Base-by-base conservation (phyloP, 2,113 vertebrate genomes). In the Xerus inauris region DNA sequence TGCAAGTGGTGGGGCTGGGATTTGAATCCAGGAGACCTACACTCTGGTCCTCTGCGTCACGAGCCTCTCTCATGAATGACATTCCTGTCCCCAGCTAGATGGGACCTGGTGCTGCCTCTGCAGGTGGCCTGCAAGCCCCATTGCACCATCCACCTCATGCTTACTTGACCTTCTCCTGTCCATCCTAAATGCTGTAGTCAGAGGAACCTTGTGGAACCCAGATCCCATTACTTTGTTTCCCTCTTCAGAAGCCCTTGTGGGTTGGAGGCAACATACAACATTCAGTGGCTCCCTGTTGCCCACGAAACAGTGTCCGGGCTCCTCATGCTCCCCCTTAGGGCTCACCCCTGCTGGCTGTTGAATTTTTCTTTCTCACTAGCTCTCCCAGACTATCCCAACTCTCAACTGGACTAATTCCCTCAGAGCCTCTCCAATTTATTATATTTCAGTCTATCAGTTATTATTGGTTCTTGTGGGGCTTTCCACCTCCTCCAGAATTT, bases 161-260 rank as follows among this genome's bases (percentile, higher is more conserved):
- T 28, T 42, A 11, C 38, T 28, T 42, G 82, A 54, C 69, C 76
- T 40, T n/a, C 1, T 42, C n/a, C 45, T 1, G 7, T 57, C 42
- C 24, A 0, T 38, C 47, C 13, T 24, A 0, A 3, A 2, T 12
- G 16, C 10, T 10, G 38, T 40, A 64, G 38, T 71, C 7, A 22
- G 32, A 47, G 32, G 28, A 65, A 47, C 51, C 49, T 51, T 51
- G 45, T 62, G 47, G 84, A n/a, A 17, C 30, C 19, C 65, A 9
- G 47, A 13, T 26, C 49, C 54, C 35, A 13, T 82, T 28, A n/a
- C 19, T 35, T 28, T 38, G 19, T 57, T 22, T 92, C 72, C 26
- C 11, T 89, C 54, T 82, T n/a, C 38, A 67, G 76, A 86, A 17
- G 62, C 32, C 73, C 13, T 49, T 77, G 69, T 51, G 35, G 6